Evolutionary conservation across 2,113 vertebrate genomes (phyloP), one percentile per base, ranked within the genome.

Genomic region (Etheostoma cragini): DNA sequence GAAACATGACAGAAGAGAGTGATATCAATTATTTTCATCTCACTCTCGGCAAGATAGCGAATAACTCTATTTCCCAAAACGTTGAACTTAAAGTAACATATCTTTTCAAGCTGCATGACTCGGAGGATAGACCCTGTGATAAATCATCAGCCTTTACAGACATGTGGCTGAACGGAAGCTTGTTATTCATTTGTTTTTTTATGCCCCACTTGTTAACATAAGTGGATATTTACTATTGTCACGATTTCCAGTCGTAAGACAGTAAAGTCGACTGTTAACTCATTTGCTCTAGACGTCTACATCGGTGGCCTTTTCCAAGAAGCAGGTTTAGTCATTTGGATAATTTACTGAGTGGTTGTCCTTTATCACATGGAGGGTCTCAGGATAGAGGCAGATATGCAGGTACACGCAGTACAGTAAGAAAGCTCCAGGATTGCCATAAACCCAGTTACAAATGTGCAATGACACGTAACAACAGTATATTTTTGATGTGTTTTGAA

Each of bases 101-200:
- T 22, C 1, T 42, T 21, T 33, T 52, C 19, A 69, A 63, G 5
- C 17, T 47, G n/a, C 16, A 45, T 16, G 38, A 21, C 33, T 49
- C 3, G 3, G 30, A 30, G 12, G 8, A 21, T 47, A 14, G 1
- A 52, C n/a, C 10, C 46, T 0, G 46, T 53, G 33, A 87, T 56
- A 52, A 84, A 26, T 76, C 35, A 81, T 70, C 22, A 68, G 1
- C 35, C 14, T 22, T 64, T 30, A 65, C 50, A 63, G 24, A 76
- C 45, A 3, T 30, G 30, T 30, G 30, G 30, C 30, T 30, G 30
- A 30, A 22, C 22, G 62, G 30, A 30, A 14, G 8, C 65, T 17
- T 56, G 69, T 78, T 72, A 80, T 76, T 75, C 33, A 62, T 85
- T 80, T 16, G 26, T 61, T 69, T 71, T 26, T 49, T 56, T 21